Base-by-base conservation (phyloP, 2,113 vertebrate species). In the Pholis gunnellus region DNA sequence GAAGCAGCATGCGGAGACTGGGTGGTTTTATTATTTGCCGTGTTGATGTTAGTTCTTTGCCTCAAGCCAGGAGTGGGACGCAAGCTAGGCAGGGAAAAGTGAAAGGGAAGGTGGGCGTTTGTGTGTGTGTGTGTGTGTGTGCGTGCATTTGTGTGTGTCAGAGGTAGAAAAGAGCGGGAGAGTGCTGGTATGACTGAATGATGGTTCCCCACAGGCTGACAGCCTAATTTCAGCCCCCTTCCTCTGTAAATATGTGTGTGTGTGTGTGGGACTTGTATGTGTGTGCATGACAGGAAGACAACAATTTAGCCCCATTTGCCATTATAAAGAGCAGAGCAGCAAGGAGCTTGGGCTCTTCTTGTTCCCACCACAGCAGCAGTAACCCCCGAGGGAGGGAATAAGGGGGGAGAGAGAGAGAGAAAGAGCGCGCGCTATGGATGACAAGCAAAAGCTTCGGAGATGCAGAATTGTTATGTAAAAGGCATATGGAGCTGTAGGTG, bases 221-320 rank as follows among this genome's bases (percentile, higher is more conserved):
- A 86, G 96, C 92, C 89, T 96, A 95, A 96, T 96, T 96, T 96
- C 95, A 96, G 57, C 71, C 83, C 83, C 75, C 68, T 82, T 84
- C 81, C 71, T 85, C 81, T 87, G 94, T 91, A 88, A 65, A 69
- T 54, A 52, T 67, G 84, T 82, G 57, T 72, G 78, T 56, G 71
- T 18, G 82, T 63, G 44, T 75, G 46, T 82, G 44, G 73, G 36
- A 57, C 38, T 69, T 60, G 48, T 77, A 56, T 83, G 74, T 84
- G 85, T 83, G 78, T 78, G 78, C 92, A 92, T 94, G 89, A 96
- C 96, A 96, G 96, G 96, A 97, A 97, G 96, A 97, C 96, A 97
- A 97, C 96, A 96, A 97, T 97, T 97, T 96, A 93, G 95, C 91
- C 94, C 93, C 96, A 97, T 97, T 97, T 97, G 92, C 95, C 93